Percentiles rank a stretch among this genome's conserved stretches.
phyloP scores from a whole-genome alignment of 2,797 vertebrate genomes.

The Lacerta viridis region DNA sequence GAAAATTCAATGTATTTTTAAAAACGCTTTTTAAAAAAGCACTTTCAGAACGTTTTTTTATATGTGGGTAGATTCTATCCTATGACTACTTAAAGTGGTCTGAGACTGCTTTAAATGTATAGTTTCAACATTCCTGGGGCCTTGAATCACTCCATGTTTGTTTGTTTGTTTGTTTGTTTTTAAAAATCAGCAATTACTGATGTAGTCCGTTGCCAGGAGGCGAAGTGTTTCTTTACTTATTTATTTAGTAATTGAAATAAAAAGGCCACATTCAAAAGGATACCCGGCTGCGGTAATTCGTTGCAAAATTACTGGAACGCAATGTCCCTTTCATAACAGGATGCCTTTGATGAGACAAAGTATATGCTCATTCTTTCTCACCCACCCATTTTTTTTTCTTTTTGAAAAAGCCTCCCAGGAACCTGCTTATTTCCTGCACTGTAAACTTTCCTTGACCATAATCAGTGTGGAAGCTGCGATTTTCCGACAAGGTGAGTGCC shows the following conservation, averaged over 20 bases:
- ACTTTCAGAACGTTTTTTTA: too few relatives aligned
- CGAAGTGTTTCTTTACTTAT: too few relatives aligned
- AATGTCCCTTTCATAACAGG: constrained; percentile 45
- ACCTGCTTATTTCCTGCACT: constrained; percentile 8
- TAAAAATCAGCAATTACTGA: constrained; percentile 37
- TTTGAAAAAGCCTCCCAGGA: constrained; percentile 52
- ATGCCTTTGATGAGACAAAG: constrained; percentile 39
- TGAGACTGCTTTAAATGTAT: too few relatives aligned
- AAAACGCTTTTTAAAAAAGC: too few relatives aligned
- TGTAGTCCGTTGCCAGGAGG: neutral
- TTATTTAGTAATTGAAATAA: accelerated
- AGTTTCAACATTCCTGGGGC: neutral
- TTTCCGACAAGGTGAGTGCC: constrained; percentile 63
- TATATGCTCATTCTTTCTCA: neutral
- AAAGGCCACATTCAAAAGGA: constrained; percentile 7
- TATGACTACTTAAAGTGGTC: too few relatives aligned
- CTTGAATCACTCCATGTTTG: too few relatives aligned
- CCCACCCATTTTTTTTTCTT: neutral
- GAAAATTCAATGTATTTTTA: too few relatives aligned
- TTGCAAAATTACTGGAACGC: constrained; percentile 35
- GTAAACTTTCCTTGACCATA: constrained; percentile 45
- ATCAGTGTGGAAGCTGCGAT: neutral
- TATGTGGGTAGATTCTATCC: too few relatives aligned
- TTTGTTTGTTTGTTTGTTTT: neutral
- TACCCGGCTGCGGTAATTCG: constrained; percentile 29